Percentiles rank a stretch among this genome's conserved stretches.
phyloP scores from a whole-genome alignment of 2,113 vertebrate genomes.

The Pachyramphus minor region DNA sequence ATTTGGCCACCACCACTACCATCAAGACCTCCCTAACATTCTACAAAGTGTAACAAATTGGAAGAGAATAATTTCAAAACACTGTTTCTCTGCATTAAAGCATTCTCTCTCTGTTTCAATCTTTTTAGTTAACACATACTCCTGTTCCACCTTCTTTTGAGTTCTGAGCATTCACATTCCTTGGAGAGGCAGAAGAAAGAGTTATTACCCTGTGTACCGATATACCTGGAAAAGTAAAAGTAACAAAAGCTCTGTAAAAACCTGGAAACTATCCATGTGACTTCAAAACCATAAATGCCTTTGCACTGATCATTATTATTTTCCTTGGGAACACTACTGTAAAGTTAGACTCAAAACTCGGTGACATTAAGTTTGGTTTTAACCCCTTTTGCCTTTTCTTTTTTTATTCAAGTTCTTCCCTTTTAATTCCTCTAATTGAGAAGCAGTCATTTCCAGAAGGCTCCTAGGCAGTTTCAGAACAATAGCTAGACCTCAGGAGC shows the following conservation, averaged over 20 bases:
- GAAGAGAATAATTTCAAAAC: background rate
- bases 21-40: background rate
- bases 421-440: background rate
- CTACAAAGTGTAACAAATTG: background rate
- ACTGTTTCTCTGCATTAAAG: background rate
- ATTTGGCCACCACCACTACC: background rate
- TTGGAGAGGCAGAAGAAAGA: background rate
- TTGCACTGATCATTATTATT: background rate
- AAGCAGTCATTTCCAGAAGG: background rate
- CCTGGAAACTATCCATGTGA: background rate
- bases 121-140: background rate
- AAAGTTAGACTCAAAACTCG: background rate
- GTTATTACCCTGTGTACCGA: background rate
- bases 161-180: background rate
- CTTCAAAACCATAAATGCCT: background rate
- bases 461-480: background rate
- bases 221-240: background rate
- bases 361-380: background rate
- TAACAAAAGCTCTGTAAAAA: background rate
- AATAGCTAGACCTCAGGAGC: background rate
- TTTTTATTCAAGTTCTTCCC: background rate
- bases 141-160: background rate
- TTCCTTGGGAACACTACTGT: background rate
- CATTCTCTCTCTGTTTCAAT: background rate
- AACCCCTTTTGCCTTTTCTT: background rate